phyloP scores from a whole-genome alignment of 2,888 invertebrate genomes.

The Chalcis sispes region DNA sequence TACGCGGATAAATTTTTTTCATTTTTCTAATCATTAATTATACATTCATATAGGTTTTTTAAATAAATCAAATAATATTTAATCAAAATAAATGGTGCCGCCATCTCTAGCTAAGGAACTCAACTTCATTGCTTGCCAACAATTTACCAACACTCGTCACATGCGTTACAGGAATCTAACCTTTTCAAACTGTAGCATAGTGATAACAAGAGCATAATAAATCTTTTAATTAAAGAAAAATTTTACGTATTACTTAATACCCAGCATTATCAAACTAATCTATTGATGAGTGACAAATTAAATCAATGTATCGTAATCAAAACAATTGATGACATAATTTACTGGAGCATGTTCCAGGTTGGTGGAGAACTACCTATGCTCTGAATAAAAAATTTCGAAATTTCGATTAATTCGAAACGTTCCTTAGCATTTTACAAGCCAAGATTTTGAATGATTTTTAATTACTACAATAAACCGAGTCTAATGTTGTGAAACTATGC shows the following conservation, averaged over 20 bases:
- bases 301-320: not conserved
- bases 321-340: slow-evolving; percentile 54
- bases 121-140: not conserved
- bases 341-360: slow-evolving; percentile 50
- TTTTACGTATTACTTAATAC: slow-evolving; percentile 1
- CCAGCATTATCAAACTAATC: not conserved
- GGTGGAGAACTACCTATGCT: slow-evolving; percentile 17
- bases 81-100: slow-evolving; percentile 13
- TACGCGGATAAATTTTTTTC: no score
- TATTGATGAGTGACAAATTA: not conserved
- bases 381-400: slow-evolving; percentile 32
- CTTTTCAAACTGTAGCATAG: slow-evolving; percentile 26
- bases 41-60: not conserved
- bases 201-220: slow-evolving; percentile 30
- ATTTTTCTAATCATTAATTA: not conserved
- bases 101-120: not conserved
- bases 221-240: slow-evolving; percentile 37
- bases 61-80: not conserved
- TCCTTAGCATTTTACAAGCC: no score
- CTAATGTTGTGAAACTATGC: not conserved
- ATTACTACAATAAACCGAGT: no score
- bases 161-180: slow-evolving; percentile 41
- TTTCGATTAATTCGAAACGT: slow-evolving; percentile 5
- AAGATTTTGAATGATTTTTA: no score
- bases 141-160: slow-evolving; percentile 47